Evolutionary conservation across 2,797 vertebrate genomes (phyloP).

Genomic region (Anguilla marmorata): DNA sequence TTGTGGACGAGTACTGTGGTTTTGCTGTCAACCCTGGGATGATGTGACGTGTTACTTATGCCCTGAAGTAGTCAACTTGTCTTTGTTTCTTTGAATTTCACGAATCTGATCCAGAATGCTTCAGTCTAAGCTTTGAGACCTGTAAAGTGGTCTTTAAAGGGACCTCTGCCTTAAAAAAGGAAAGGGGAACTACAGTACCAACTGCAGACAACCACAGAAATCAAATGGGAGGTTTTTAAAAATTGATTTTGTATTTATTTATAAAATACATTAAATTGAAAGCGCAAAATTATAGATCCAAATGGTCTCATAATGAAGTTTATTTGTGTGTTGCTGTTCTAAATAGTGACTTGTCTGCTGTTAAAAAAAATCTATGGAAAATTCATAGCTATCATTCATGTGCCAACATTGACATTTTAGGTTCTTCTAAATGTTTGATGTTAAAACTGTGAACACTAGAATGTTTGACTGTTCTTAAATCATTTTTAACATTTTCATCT

Average conservation of each 20-base stretch:
- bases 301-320: background rate
- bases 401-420: constrained; percentile 20
- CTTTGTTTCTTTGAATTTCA: background rate
- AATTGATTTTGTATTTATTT: constrained; percentile 1
- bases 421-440: constrained; percentile 31
- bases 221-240: constrained; percentile 2
- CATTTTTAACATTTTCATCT: constrained; percentile 2
- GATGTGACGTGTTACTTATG: constrained; percentile 16
- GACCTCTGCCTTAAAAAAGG: background rate
- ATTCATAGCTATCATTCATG: constrained; percentile 27
- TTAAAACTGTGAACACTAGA: constrained; percentile 23
- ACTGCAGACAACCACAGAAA: background rate
- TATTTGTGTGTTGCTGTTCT: constrained; percentile 29
- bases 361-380: constrained; percentile 9
- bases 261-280: constrained; percentile 6
- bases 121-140: background rate
- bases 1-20: constrained; percentile 18
- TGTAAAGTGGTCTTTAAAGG: background rate
- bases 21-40: background rate
- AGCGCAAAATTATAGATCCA: background rate
- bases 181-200: background rate
- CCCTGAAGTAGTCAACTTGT: background rate
- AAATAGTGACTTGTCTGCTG: constrained; percentile 29
- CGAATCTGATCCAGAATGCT: background rate
- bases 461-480: constrained; percentile 9